phyloP scores from a whole-genome alignment of 2,888 invertebrate genomes.

The Dendrolimus houi region DNA sequence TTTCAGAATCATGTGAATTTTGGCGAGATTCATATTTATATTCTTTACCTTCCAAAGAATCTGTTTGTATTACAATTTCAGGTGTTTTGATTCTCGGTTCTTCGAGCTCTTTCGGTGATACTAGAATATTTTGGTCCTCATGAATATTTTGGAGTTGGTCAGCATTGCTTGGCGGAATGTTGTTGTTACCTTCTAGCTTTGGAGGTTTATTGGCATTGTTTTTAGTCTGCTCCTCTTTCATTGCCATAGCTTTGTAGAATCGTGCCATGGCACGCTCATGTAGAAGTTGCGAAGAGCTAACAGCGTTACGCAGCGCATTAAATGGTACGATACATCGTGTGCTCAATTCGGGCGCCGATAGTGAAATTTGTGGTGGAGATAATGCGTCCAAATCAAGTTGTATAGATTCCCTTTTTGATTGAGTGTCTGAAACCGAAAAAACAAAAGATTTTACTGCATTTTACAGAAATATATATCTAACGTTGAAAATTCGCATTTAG shows the following conservation, averaged over 20 bases:
- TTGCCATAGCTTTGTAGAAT: constrained; percentile 85
- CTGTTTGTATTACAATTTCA: constrained; percentile 48
- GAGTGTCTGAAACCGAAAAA: constrained; percentile 24
- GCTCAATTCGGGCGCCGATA: constrained; percentile 88
- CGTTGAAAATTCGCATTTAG: no score
- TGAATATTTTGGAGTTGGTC: constrained; percentile 17
- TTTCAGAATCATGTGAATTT: constrained; percentile 40
- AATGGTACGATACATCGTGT: constrained; percentile 61
- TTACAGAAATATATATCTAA: no score
- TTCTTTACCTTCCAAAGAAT: constrained; percentile 44
- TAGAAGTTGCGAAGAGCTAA: constrained; percentile 88
- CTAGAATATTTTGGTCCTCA: constrained; percentile 17
- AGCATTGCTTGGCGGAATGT: constrained; percentile 52
- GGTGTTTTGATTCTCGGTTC: constrained; percentile 26
- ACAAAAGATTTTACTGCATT: no score
- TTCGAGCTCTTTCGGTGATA: constrained; percentile 13
- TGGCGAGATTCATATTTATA: constrained; percentile 36
- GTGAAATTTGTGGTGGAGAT: constrained; percentile 86
- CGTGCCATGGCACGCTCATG: constrained; percentile 89
- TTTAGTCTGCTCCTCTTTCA: constrained; percentile 80
- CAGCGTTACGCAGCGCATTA: constrained; percentile 81
- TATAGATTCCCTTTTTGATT: constrained; percentile 71
- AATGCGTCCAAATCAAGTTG: constrained; percentile 80
- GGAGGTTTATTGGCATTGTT: constrained; percentile 28
- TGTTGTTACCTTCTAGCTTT: constrained; percentile 27